Evolutionary conservation across 2,113 vertebrate genomes (phyloP).

Genomic region (Plecotus auritus): DNA sequence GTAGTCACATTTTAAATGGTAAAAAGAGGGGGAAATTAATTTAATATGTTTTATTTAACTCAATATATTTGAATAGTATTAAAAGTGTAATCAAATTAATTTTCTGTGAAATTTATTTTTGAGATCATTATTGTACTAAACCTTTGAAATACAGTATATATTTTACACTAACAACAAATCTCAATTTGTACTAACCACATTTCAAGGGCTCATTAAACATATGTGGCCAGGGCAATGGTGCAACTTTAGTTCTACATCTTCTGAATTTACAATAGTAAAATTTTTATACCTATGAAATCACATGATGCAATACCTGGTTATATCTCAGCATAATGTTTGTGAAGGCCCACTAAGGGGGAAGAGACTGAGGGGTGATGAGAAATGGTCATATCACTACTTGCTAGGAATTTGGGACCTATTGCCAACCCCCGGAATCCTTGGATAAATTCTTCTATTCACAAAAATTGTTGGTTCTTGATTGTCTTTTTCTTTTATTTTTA

Average conservation of each 20-base stretch:
- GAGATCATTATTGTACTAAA: background rate
- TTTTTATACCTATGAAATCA: background rate
- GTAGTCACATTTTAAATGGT: background rate
- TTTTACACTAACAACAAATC: background rate
- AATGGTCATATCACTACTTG: background rate
- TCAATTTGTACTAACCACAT: background rate
- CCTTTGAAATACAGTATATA: background rate
- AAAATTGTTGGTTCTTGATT: background rate
- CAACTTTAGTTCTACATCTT: background rate
- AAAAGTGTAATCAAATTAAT: background rate
- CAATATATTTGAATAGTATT: background rate
- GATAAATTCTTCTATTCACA: background rate
- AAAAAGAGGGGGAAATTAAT: background rate
- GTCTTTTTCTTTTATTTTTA: background rate
- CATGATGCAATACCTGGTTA: background rate
- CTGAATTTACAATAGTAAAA: background rate
- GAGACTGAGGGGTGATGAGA: background rate
- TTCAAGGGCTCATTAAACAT: background rate
- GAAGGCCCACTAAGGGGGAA: background rate
- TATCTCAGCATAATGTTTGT: background rate
- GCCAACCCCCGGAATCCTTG: background rate
- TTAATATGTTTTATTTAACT: background rate
- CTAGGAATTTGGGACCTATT: background rate
- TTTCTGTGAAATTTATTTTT: background rate
- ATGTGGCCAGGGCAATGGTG: background rate